Evolutionary conservation across 1,140 invertebrate genomes (phyloP).

Genomic region (Caenorhabditis tropicalis): DNA sequence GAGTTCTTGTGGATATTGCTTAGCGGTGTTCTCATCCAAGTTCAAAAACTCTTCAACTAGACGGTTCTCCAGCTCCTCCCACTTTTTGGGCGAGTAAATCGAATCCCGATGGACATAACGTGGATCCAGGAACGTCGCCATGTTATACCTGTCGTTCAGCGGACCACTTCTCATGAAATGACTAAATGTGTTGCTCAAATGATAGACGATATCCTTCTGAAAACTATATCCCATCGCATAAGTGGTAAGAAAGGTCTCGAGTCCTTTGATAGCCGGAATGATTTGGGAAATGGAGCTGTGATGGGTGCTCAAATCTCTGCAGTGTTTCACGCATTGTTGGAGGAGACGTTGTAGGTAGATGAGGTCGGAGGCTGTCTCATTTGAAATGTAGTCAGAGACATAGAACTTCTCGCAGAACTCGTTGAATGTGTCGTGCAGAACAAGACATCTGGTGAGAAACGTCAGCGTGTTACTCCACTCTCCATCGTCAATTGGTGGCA

Average conservation of each 20-base stretch:
- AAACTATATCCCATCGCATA: neutral
- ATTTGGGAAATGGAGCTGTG: slow-evolving; percentile 4
- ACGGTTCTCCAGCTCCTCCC: neutral
- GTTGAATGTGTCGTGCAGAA: slow-evolving; percentile 1
- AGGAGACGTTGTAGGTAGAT: neutral
- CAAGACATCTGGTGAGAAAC: neutral
- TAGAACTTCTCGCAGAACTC: neutral
- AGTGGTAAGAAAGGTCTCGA: neutral
- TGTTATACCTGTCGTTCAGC: neutral
- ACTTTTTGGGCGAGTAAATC: neutral
- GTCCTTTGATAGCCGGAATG: too few relatives aligned
- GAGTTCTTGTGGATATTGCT: neutral
- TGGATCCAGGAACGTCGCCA: neutral
- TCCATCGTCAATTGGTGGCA: neutral
- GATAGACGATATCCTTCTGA: neutral
- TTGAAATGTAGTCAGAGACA: neutral
- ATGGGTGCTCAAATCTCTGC: neutral
- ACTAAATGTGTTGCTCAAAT: neutral
- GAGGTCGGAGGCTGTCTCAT: neutral
- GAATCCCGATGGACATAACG: neutral
- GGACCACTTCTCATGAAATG: neutral
- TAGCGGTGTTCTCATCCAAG: neutral
- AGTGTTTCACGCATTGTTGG: neutral
- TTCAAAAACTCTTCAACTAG: neutral
- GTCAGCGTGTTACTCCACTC: neutral